Base-by-base conservation (phyloP, 2,113 vertebrate genomes). In the Centropus unirufus region DNA sequence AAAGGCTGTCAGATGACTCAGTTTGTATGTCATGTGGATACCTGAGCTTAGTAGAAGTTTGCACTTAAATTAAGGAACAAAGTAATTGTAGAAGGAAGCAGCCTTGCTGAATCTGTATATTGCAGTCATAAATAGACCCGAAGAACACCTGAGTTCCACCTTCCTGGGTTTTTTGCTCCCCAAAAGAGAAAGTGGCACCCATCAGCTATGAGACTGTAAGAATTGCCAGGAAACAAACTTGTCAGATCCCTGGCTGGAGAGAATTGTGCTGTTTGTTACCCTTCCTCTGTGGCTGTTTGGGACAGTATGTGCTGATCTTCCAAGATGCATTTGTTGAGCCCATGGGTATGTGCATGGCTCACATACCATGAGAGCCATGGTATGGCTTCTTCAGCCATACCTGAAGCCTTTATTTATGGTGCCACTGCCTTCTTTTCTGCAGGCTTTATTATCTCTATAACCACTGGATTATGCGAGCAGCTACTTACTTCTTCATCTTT, bases 361-460 rank as follows among this genome's bases (percentile, higher is more conserved):
- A 7, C 36, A 9, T 36, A 36, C 36, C 36, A 9, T 36, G 36
- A 36, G 36, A 36, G 36, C 36, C 36, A 36, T 36, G 36, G 36
- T 36, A 36, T 36, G 36, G 36, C 36, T 36, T 36, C 36, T 36
- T 7, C 36, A 36, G 36, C 36, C 36, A 36, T 36, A 36, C 36
- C 40, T 51, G 23, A 26, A 46, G 24, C 58, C 12, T 51, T 40
- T 44, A 12, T 40, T 93, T 44, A 24, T 26, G 54, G 72, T 74
- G 42, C 46, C 20, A 26, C 9, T 89, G 32, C 40, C 39, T 85
- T 95, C 82, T 82, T 26, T 26, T 51, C 73, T 74, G 3, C 93
- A 99, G 99, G 72, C 98, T 99, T 46, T 99, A 99, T 85, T 95
- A 97, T 61, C 97, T 98, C 78, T 99, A 99, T 88, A 99, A 99